Base-by-base conservation (phyloP, 2,888 invertebrate species). In the Antitype chi region DNA sequence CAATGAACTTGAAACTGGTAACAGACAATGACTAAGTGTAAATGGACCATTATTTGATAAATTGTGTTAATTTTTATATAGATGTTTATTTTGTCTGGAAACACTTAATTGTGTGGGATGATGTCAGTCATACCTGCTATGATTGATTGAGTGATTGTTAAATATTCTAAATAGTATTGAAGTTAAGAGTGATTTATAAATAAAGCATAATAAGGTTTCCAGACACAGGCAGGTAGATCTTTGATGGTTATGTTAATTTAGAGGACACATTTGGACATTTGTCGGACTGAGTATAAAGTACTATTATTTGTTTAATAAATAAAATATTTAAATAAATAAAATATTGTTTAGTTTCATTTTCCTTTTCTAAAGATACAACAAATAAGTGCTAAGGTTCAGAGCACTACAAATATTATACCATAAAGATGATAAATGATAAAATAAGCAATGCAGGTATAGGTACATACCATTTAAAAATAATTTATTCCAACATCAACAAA, bases 281-380 rank as follows among this genome's bases (percentile, higher is more conserved):
- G 94, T 95, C 94, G 93, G 96, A 96, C 96, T 96, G 96, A 96
- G 94, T 95, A 94, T 95, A 94, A 94, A 94, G 94, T 94, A 95
- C 92, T 94, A 94, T 93, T 89, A 92, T 92, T 94, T 95, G 94
- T 94, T 95, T 94, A 95, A 93, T 93, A 89, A 95, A 94, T 94
- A 94, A 94, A 91, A 94, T 91, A 86, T 91, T 91, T 90, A 89
- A 90, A 92, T 89, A 90, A 87, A 77, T 76, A 80, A 59, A 62
- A 67, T 62, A 53, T 73, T 52, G 69, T 78, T 72, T 70, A 15
- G 32, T 82, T 72, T 74, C 6, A 63, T 68, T 80, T 53, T 11
- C 2, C 23, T 47, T 74, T 32, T 23, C 2, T 43, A 7, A 7
- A 13, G 11, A 38, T 57, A 49, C 43, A 59, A 25, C 1, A 53